phyloP scores from a whole-genome alignment of 2,113 vertebrate genomes.

The Stigmatopora argus region DNA sequence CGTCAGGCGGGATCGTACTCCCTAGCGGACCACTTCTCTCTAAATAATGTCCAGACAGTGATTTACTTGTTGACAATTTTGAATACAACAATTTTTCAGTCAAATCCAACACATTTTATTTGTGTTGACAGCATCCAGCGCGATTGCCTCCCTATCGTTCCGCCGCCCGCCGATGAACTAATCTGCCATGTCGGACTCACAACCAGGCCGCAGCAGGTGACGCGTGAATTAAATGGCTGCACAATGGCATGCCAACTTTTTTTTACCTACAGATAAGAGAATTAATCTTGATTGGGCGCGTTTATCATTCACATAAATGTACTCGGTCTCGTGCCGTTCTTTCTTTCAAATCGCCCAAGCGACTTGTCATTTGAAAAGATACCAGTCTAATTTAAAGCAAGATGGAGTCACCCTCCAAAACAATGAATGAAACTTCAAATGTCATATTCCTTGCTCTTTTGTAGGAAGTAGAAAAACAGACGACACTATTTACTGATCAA shows the following conservation, averaged over 20 bases:
- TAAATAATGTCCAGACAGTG: too few species aligned
- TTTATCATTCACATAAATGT: slow-evolving; percentile 35
- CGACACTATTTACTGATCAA: slow-evolving; percentile 27
- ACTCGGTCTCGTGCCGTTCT: not conserved
- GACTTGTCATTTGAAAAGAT: too few species aligned
- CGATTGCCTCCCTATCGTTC: slow-evolving; percentile 42
- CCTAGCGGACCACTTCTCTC: too few species aligned
- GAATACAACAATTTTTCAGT: slow-evolving; percentile 9
- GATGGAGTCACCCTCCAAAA: too few species aligned
- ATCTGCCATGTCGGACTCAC: slow-evolving; percentile 43
- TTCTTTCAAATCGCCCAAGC: too few species aligned
- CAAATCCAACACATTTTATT: slow-evolving; percentile 1
- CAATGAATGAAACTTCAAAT: too few species aligned
- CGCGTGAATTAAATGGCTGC: slow-evolving; percentile 46
- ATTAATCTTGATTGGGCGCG: slow-evolving; percentile 66
- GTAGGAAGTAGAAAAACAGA: not conserved
- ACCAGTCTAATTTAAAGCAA: not conserved
- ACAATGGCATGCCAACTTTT: slow-evolving; percentile 48
- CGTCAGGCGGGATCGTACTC: too few species aligned
- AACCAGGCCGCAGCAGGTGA: slow-evolving; percentile 57
- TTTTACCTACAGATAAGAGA: slow-evolving; percentile 53
- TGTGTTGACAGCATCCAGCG: slow-evolving; percentile 17
- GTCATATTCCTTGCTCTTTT: too few species aligned
- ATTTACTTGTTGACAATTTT: slow-evolving; percentile 7
- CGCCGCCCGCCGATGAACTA: slow-evolving; percentile 27